phyloP scores from a whole-genome alignment of 2,888 invertebrate species.

The Acanthosepion pharaonis region DNA sequence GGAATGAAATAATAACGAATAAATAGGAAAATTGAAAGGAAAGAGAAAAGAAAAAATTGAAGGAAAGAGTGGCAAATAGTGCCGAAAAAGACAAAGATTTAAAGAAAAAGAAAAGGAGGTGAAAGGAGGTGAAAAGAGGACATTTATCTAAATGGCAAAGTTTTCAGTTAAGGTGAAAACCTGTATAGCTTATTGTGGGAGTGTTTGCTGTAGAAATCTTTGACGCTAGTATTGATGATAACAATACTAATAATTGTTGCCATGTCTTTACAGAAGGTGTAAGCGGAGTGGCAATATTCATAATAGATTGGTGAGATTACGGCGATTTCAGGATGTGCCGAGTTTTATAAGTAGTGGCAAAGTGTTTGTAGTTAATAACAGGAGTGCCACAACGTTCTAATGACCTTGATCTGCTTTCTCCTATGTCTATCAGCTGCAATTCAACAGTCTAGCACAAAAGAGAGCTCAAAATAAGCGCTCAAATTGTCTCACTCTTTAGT shows the following conservation, averaged over 20 bases:
- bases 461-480: not conserved
- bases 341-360: not conserved
- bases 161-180: not conserved
- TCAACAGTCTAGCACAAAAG: not conserved
- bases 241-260: not conserved
- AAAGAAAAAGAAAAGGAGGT: too few species aligned
- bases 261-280: not conserved
- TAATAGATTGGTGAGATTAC: not conserved
- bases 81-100: too few species aligned
- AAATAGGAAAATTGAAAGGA: too few species aligned
- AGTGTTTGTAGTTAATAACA: not conserved
- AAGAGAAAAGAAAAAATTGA: not conserved
- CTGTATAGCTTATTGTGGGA: not conserved
- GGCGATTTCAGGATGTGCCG: not conserved
- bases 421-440: not conserved
- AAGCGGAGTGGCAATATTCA: not conserved
- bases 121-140: not conserved
- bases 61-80: too few species aligned
- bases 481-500: too few species aligned
- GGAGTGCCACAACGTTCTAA: not conserved
- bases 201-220: not conserved
- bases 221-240: too few species aligned
- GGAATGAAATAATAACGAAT: too few species aligned
- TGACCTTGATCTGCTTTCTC: not conserved
- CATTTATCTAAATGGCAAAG: not conserved